Evolutionary conservation across 2,888 invertebrate genomes (phyloP).

Genomic region (Apomyelois bistriatella): DNA sequence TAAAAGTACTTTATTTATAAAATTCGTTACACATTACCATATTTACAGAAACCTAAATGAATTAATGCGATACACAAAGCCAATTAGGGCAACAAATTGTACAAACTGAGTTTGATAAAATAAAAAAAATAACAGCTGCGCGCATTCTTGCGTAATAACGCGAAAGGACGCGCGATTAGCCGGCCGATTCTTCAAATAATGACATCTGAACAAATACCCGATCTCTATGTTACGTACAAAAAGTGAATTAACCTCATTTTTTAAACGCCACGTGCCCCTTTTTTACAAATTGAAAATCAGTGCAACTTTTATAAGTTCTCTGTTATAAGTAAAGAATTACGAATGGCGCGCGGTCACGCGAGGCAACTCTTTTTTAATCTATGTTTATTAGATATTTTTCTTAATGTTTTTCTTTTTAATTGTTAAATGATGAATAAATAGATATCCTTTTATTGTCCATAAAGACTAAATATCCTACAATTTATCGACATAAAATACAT

Average conservation of each 20-base stretch:
- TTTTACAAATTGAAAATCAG: slow-evolving; percentile 15
- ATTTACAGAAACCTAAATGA: slow-evolving; percentile 4
- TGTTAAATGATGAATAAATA: no score
- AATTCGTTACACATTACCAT: background rate
- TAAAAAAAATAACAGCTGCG: slow-evolving; percentile 53
- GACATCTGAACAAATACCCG: slow-evolving; percentile 57
- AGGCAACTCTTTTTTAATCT: no score
- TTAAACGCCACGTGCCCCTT: slow-evolving; percentile 27
- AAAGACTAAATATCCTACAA: no score
- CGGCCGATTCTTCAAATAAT: slow-evolving; percentile 49
- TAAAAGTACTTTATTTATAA: background rate
- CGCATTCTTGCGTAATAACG: slow-evolving; percentile 44
- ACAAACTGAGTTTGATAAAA: slow-evolving; percentile 26
- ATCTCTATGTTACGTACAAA: slow-evolving; percentile 27
- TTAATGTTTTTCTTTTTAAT: no score
- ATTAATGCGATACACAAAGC: slow-evolving; percentile 31
- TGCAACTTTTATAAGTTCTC: slow-evolving; percentile 3
- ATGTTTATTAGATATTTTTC: no score
- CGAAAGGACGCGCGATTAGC: slow-evolving; percentile 41
- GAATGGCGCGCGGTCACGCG: no score
- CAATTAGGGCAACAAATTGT: slow-evolving; percentile 43
- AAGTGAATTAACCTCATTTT: slow-evolving; percentile 30
- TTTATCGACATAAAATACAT: no score
- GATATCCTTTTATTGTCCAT: no score
- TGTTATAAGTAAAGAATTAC: no score